Evolutionary conservation across 2,888 invertebrate genomes (phyloP).

Genomic region (Pycnomerus fuliginosus): DNA sequence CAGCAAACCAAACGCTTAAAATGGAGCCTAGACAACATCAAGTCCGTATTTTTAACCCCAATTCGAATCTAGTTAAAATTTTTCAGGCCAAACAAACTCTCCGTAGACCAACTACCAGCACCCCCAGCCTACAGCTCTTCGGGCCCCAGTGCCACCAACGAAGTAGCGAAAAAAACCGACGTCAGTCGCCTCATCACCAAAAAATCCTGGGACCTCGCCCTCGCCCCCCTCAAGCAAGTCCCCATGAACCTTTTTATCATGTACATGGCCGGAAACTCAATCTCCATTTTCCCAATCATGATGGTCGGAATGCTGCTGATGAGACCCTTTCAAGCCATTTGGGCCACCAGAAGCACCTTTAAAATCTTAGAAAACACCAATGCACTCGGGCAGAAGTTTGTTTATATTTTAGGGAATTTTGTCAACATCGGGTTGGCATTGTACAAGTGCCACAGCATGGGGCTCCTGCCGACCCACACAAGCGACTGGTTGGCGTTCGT

Average conservation of each 20-base stretch:
- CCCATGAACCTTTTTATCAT: constrained; percentile 99
- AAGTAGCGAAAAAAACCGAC: constrained; percentile 80
- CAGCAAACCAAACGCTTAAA: constrained; percentile 41
- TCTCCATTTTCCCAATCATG: constrained; percentile 99
- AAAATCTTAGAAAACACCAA: constrained; percentile 93
- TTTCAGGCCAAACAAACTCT: constrained; percentile 33
- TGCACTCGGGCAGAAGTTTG: constrained; percentile 86
- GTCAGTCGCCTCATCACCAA: constrained; percentile 85
- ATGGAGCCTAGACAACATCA: constrained; percentile 48
- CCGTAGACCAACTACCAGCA: constrained; percentile 57
- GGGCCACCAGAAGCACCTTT: constrained; percentile 85
- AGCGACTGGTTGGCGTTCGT: constrained; percentile 99
- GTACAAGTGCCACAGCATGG: constrained; percentile 98
- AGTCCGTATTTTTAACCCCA: constrained; percentile 34
- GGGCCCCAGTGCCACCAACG: constrained; percentile 69
- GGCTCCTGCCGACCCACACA: constrained; percentile 91
- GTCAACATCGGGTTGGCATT: constrained; percentile 88
- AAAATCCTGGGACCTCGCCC: constrained; percentile 94
- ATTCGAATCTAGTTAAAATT: constrained; percentile 3
- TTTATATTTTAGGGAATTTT: constrained; percentile 91
- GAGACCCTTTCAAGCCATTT: constrained; percentile 92
- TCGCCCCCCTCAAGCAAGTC: constrained; percentile 93
- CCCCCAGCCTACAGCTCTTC: constrained; percentile 85
- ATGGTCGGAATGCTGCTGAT: constrained; percentile 99
- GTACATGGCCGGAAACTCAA: constrained; percentile 99